These are phyloP conservation scores for Halictus quadricinctus DNA, from an alignment of 2,888 invertebrate genomes.

Conservation along the genomic window DNA sequence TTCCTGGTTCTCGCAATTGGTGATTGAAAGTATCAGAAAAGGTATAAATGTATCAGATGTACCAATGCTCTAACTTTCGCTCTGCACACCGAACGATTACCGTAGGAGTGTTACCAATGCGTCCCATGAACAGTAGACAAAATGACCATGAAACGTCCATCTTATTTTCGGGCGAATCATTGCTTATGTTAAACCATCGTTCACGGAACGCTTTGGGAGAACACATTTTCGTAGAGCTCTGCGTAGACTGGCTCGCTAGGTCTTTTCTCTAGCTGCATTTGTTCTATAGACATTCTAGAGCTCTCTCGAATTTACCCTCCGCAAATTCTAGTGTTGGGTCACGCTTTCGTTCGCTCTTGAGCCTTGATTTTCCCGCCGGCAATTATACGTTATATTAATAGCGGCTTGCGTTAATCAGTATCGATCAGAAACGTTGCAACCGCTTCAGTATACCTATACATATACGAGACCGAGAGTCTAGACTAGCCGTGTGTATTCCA, in stretches of 20 bases:
- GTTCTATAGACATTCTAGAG: slow-evolving; percentile 24
- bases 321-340: slow-evolving; percentile 44
- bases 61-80: neutral
- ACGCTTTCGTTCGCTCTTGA: slow-evolving; percentile 50
- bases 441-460: neutral
- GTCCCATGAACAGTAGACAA: neutral
- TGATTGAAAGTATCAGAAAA: neutral
- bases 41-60: neutral
- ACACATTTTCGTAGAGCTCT: slow-evolving; percentile 27
- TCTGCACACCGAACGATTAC: neutral
- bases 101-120: neutral
- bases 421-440: slow-evolving; percentile 37
- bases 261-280: slow-evolving; percentile 40
- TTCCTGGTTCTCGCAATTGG: no score
- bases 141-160: neutral
- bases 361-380: slow-evolving; percentile 32
- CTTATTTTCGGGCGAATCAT: neutral
- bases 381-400: slow-evolving; percentile 53
- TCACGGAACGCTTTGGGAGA: neutral
- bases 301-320: slow-evolving; percentile 11
- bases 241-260: slow-evolving; percentile 29
- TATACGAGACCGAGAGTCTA: slow-evolving; percentile 10
- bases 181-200: neutral
- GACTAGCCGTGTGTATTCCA: slow-evolving; percentile 23
- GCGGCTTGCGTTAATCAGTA: slow-evolving; percentile 43